Evolutionary conservation across 2,888 invertebrate species (phyloP).

Genomic region (Ferdinandea cuprea): DNA sequence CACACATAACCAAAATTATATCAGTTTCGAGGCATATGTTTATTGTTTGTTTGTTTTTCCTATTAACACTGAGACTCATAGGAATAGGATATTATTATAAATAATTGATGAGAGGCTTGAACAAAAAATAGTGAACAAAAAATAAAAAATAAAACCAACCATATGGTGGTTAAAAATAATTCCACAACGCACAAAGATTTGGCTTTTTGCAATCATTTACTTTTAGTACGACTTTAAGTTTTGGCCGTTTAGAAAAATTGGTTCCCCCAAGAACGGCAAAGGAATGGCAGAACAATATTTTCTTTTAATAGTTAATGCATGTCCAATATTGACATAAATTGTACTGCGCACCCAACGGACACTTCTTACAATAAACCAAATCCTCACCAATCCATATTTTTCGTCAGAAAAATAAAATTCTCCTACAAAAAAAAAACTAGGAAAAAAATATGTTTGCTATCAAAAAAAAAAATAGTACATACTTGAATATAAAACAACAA

Average conservation of each 20-base stretch:
- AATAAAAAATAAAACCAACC: background rate
- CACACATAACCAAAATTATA: no score
- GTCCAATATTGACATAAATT: background rate
- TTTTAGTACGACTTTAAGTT: slow-evolving; percentile 8
- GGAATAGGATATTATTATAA: slow-evolving; percentile 37
- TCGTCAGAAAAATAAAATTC: slow-evolving; percentile 13
- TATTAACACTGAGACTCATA: no score
- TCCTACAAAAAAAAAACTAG: slow-evolving; percentile 7
- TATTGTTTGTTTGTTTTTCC: no score
- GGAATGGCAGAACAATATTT: no score
- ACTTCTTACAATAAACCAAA: background rate
- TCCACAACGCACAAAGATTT: slow-evolving; percentile 39
- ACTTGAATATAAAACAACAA: slow-evolving; percentile 14
- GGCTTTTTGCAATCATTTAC: slow-evolving; percentile 41
- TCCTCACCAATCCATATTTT: slow-evolving; percentile 6
- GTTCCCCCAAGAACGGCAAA: no score
- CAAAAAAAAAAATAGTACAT: no score
- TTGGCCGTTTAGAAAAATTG: background rate
- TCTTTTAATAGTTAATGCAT: background rate
- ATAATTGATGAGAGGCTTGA: slow-evolving; percentile 44
- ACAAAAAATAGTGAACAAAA: slow-evolving; percentile 7
- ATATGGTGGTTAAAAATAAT: slow-evolving; percentile 14
- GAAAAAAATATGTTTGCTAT: slow-evolving; percentile 37
- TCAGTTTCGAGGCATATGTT: slow-evolving; percentile 7
- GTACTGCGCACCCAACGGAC: background rate